Base-by-base conservation (phyloP, 2,113 vertebrate genomes). In the Zosterops hypoxanthus region DNA sequence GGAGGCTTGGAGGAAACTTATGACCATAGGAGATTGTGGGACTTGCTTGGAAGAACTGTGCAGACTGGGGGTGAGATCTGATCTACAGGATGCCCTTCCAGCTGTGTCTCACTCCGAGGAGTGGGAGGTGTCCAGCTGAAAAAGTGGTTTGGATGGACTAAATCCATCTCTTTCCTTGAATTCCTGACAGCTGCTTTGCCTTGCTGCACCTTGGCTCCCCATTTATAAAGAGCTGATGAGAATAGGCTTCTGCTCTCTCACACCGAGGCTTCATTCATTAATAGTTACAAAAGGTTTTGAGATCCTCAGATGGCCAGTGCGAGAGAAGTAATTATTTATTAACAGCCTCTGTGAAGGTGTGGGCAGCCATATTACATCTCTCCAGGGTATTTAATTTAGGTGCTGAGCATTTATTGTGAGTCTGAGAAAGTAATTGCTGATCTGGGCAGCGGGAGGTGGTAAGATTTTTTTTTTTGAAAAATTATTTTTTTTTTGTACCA, bases 301-400 rank as follows among this genome's bases (percentile, higher is more conserved):
- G 90, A 94, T 95, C 87, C 92, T 95, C 95, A 95, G 90, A 96
- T 82, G 94, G 87, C 87, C 94, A 94, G 90, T 73, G 93, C 6
- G 6, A 94, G 85, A 90, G 87, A 93, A 93, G 93, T 94, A 94
- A 95, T 94, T 96, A 90, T 95, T 94, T 97, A 95, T 95, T 95
- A 97, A 95, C 85, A 83, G 82, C 84, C 64, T 95, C 73, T 1
- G 7, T 80, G 93, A 97, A 97, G 92, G 93, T 88, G 85, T 90
- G 95, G 84, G 90, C 87, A 96, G 85, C 90, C 68, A 52, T 92
- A 93, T 94, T 94, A 90, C 70, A 52, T 70, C 92, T 92, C 95
- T 93, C 75, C 49, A 65, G 90, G 63, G 84, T 95, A 95, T 95
- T 95, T 96, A 96, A 96, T 97, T 96, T 94, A 97, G 95, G 93